A percentile compares a stretch with the other conserved stretches of the same genome.
Evolutionary conservation across 2,113 vertebrate genomes (phyloP).

Genomic region (Pica pica): DNA sequence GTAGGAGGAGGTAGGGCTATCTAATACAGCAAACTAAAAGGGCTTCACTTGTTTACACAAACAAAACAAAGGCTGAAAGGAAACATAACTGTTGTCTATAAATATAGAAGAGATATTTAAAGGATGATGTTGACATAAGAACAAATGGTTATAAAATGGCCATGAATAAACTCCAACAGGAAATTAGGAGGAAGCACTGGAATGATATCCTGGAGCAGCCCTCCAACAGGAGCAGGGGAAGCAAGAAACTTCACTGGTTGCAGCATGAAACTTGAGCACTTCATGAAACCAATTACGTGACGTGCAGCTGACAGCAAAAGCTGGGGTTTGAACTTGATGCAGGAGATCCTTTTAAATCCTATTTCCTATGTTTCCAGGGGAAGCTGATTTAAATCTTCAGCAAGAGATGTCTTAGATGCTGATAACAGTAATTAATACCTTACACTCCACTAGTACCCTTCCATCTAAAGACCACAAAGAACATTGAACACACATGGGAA

Average conservation of each 20-base stretch:
- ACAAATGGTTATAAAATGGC: background rate
- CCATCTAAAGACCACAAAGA: background rate
- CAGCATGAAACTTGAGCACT: background rate
- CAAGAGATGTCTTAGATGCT: constrained; percentile 12
- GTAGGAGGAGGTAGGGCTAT: background rate
- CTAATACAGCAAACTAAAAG: background rate
- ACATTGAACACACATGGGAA: background rate
- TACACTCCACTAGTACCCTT: background rate
- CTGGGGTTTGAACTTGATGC: background rate
- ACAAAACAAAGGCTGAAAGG: background rate
- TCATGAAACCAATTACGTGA: constrained; percentile 16
- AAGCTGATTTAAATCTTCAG: constrained; percentile 12
- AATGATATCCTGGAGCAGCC: background rate
- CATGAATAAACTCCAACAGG: constrained; percentile 3
- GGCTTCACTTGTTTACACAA: background rate
- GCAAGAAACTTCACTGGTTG: background rate
- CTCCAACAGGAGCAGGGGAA: background rate
- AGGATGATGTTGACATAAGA: background rate
- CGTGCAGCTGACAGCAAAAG: constrained; percentile 6
- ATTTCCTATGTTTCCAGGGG: constrained; percentile 17
- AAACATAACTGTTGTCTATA: background rate
- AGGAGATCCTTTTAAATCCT: constrained; percentile 28
- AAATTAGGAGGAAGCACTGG: background rate
- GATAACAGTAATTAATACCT: constrained; percentile 44
- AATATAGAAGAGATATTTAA: constrained; percentile 11